phyloP scores from a whole-genome alignment of 2,797 vertebrate species.

The Tapera naevia region DNA sequence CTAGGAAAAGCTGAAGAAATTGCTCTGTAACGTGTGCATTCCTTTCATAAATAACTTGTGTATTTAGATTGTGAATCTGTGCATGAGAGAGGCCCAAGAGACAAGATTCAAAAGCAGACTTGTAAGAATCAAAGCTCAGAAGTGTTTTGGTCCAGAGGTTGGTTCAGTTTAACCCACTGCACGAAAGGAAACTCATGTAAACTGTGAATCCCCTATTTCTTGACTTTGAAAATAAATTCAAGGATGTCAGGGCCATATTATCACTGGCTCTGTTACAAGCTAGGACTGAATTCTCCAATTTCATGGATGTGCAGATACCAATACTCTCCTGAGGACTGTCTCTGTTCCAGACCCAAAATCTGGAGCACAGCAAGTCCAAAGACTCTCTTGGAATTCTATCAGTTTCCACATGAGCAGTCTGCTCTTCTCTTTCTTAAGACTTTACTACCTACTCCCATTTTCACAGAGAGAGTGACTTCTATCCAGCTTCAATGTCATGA shows the following conservation, averaged over 20 bases:
- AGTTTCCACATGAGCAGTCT: slow-evolving; percentile 22
- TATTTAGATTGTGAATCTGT: not conserved
- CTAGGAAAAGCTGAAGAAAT: not conserved
- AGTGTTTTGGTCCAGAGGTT: not conserved
- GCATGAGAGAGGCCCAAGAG: not conserved
- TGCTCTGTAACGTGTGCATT: not conserved
- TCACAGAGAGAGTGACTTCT: not conserved
- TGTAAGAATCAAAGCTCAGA: not conserved
- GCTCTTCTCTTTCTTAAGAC: not conserved
- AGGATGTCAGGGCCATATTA: not conserved
- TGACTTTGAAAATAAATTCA: slow-evolving; percentile 51
- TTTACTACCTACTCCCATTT: not conserved
- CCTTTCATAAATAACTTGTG: not conserved
- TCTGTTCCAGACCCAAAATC: slow-evolving; percentile 36
- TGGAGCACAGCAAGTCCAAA: slow-evolving; percentile 36
- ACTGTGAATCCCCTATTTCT: not conserved
- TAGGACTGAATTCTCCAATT: slow-evolving; percentile 35
- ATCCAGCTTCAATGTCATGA: not conserved
- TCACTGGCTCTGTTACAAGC: slow-evolving; percentile 27
- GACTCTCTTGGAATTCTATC: slow-evolving; percentile 31
- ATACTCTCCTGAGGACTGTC: slow-evolving; percentile 35
- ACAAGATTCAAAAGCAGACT: not conserved
- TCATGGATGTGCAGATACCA: slow-evolving; percentile 57
- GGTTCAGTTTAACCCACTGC: not conserved
- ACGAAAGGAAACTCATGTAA: not conserved